These are phyloP conservation scores for Gadus chalcogrammus DNA, from an alignment of 2,113 vertebrate genomes.

Conservation along the genomic window DNA sequence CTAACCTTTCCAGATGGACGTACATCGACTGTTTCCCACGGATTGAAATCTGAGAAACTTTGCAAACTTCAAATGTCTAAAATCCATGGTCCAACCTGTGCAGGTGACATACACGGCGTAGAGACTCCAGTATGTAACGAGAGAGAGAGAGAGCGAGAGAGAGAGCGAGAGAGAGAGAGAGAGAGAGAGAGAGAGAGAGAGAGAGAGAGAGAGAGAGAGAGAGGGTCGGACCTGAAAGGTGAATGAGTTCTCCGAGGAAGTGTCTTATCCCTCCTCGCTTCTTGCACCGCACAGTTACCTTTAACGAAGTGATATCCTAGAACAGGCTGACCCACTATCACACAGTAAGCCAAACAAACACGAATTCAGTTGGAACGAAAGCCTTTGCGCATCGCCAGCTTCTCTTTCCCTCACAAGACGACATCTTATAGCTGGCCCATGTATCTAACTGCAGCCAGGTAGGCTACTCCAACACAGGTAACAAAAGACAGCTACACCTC, in stretches of 20 bases:
- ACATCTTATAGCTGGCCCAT: conserved; percentile 52
- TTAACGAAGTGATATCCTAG: background rate
- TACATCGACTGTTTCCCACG: conserved; percentile 43
- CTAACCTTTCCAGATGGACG: conserved; percentile 69
- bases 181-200: no score
- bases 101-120: conserved; percentile 56
- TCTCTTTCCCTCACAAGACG: conserved; percentile 37
- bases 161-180: no score
- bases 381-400: conserved; percentile 23
- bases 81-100: conserved; percentile 59
- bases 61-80: conserved; percentile 43
- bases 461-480: conserved; percentile 69
- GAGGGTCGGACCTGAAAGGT: conserved; percentile 48
- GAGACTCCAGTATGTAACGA: conserved; percentile 40
- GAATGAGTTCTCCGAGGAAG: conserved; percentile 60
- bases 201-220: background rate
- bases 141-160: no score
- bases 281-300: conserved; percentile 31
- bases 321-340: background rate
- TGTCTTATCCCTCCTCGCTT: conserved; percentile 44
- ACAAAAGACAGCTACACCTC: conserved; percentile 64
- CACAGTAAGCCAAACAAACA: background rate
- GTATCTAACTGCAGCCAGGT: conserved; percentile 55
- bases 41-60: conserved; percentile 22
- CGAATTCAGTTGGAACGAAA: background rate